These are phyloP conservation scores for Nyctereutes procyonoides DNA, from an alignment of 2,113 vertebrate genomes.

Conservation along the genomic window DNA sequence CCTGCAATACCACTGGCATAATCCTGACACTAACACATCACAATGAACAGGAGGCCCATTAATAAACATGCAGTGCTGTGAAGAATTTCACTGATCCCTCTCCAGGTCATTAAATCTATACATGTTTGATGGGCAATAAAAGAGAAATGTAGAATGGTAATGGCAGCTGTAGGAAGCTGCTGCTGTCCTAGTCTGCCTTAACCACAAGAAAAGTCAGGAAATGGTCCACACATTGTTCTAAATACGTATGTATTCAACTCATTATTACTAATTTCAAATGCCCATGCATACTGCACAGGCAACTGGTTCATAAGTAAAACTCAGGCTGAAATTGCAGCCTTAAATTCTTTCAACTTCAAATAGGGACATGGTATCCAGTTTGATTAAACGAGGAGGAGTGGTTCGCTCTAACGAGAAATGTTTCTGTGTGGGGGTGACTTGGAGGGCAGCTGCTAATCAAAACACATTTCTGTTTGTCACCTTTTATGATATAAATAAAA, in stretches of 20 bases:
- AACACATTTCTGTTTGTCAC: constrained; percentile 35
- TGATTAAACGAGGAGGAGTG: constrained; percentile 47
- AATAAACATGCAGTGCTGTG: constrained; percentile 78
- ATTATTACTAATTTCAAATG: constrained; percentile 73
- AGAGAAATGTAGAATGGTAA: constrained; percentile 68
- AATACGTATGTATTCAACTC: constrained; percentile 68
- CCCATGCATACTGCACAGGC: constrained; percentile 67
- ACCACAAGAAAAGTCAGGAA: constrained; percentile 65
- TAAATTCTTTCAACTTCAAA: constrained; percentile 30
- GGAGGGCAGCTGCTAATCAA: constrained; percentile 57
- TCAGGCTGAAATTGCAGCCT: constrained; percentile 28
- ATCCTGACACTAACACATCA: constrained; percentile 73
- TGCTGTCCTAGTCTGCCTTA: constrained; percentile 25
- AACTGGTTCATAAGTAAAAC: constrained; percentile 73
- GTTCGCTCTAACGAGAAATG: neutral
- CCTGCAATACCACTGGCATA: constrained; percentile 67
- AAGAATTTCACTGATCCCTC: constrained; percentile 79
- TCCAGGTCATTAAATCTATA: constrained; percentile 81
- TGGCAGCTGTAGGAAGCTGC: constrained; percentile 46
- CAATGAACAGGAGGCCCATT: constrained; percentile 76
- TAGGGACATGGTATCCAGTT: neutral
- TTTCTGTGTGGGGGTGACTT: neutral
- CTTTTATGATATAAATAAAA: constrained; percentile 42
- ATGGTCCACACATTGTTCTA: constrained; percentile 56
- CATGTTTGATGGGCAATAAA: constrained; percentile 78